These are phyloP conservation scores for Metalampra italica DNA, from an alignment of 2,888 invertebrate genomes.

Conservation along the genomic window DNA sequence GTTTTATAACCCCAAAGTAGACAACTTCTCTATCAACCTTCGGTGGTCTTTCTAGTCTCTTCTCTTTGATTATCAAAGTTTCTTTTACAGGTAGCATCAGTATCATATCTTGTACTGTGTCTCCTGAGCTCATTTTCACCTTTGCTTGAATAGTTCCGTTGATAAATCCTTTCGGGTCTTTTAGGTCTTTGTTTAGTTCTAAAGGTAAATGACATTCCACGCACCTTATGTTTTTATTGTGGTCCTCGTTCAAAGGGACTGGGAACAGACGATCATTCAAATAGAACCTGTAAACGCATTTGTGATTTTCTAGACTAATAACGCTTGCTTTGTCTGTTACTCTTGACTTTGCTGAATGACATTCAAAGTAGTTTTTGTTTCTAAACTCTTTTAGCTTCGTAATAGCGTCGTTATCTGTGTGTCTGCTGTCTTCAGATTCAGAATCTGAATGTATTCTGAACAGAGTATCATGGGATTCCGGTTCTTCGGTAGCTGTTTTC, in stretches of 20 bases:
- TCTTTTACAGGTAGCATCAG: slow-evolving; percentile 58
- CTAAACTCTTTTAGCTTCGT: slow-evolving; percentile 69
- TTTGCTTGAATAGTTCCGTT: slow-evolving; percentile 70
- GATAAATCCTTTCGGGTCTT: slow-evolving; percentile 16
- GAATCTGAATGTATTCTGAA: slow-evolving; percentile 33
- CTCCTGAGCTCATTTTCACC: slow-evolving; percentile 39
- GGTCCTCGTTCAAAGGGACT: slow-evolving; percentile 65
- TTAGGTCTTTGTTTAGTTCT: slow-evolving; percentile 20
- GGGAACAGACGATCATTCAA: slow-evolving; percentile 79
- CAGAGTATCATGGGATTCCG: slow-evolving; percentile 11
- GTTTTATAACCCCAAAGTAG: slow-evolving; percentile 61
- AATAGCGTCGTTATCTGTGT: slow-evolving; percentile 32
- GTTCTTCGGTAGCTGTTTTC: slow-evolving; percentile 17
- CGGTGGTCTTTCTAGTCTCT: slow-evolving; percentile 29
- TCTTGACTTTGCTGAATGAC: slow-evolving; percentile 72
- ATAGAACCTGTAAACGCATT: slow-evolving; percentile 75
- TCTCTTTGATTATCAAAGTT: slow-evolving; percentile 55
- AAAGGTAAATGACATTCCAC: slow-evolving; percentile 69
- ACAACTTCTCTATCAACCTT: slow-evolving; percentile 36
- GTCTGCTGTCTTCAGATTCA: slow-evolving; percentile 31
- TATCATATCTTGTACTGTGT: slow-evolving; percentile 46
- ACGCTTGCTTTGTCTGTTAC: slow-evolving; percentile 35
- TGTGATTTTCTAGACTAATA: slow-evolving; percentile 49
- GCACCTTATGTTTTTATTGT: slow-evolving; percentile 65
- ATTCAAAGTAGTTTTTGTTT: slow-evolving; percentile 79